Conservation (phyloP, 2,888 invertebrate genomes). For the Schrankia costaestrigalis region DNA sequence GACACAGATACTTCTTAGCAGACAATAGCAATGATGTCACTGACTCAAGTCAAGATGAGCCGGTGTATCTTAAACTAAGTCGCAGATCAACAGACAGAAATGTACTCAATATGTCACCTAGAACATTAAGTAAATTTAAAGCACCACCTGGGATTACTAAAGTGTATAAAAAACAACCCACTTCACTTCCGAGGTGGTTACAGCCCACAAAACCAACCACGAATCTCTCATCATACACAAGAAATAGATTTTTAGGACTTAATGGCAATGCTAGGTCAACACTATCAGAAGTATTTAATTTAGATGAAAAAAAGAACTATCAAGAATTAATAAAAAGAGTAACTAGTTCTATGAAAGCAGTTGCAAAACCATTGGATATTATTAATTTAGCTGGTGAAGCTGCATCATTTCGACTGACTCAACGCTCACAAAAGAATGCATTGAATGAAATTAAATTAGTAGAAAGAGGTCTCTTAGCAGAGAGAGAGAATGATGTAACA, state of each 20-base stretch:
- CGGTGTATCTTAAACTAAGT: constrained; percentile 51
- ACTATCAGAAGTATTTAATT: constrained; percentile 75
- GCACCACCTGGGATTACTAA: constrained; percentile 62
- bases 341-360: constrained; percentile 46
- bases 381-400: constrained; percentile 60
- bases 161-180: constrained; percentile 53
- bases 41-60: constrained; percentile 42
- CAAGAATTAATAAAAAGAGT: constrained; percentile 75
- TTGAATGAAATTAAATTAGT: constrained; percentile 58
- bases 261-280: constrained; percentile 62
- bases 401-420: constrained; percentile 57
- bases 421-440: constrained; percentile 55
- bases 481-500: constrained; percentile 48
- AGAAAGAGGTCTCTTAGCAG: constrained; percentile 46
- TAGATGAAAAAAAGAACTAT: constrained; percentile 80
- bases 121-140: constrained; percentile 56
- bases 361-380: constrained; percentile 48
- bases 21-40: constrained; percentile 35
- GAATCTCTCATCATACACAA: constrained; percentile 45
- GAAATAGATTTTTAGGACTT: constrained; percentile 48
- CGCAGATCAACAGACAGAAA: constrained; percentile 48
- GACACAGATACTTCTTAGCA: constrained; percentile 51
- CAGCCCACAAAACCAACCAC: constrained; percentile 42
- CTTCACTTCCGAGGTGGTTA: constrained; percentile 60
- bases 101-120: constrained; percentile 45